Percentiles rank a stretch among this genome's conserved stretches.
Evolutionary conservation across 1,140 invertebrate species (phyloP).

Genomic region (Drosophila cardini): DNA sequence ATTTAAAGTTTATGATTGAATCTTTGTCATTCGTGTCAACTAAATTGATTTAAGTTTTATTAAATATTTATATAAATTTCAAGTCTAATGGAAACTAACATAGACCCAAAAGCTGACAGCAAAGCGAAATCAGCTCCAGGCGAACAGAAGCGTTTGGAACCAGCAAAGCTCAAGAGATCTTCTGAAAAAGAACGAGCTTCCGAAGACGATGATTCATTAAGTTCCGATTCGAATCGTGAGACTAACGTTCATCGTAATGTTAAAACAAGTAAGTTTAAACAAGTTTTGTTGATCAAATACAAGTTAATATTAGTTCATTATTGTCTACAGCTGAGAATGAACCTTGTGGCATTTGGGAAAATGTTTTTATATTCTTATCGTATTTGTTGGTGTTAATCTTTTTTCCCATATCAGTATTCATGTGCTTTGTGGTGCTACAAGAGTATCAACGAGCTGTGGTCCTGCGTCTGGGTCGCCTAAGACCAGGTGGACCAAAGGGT

Average conservation of each 20-base stretch:
- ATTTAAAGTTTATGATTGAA: background rate
- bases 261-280: conserved; percentile 42
- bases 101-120: background rate
- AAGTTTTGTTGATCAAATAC: background rate
- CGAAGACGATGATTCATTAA: conserved; percentile 17
- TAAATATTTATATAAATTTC: background rate
- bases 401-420: conserved; percentile 92
- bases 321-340: conserved; percentile 84
- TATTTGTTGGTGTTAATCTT: conserved; percentile 91
- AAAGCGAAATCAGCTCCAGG: background rate
- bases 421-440: conserved; percentile 88
- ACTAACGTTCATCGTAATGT: conserved; percentile 49
- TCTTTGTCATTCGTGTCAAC: background rate
- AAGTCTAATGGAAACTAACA: background rate
- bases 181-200: background rate
- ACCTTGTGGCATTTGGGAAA: conserved; percentile 88
- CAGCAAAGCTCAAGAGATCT: background rate
- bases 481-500: conserved; percentile 85
- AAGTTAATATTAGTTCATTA: background rate
- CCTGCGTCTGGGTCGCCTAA: conserved; percentile 91
- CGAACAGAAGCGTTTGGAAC: background rate
- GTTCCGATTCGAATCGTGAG: conserved; percentile 3
- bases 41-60: background rate
- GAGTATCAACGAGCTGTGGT: conserved; percentile 95
- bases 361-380: conserved; percentile 90